Evolutionary conservation across 2,888 invertebrate species (phyloP).

Genomic region (Sclerodermus sp.): DNA sequence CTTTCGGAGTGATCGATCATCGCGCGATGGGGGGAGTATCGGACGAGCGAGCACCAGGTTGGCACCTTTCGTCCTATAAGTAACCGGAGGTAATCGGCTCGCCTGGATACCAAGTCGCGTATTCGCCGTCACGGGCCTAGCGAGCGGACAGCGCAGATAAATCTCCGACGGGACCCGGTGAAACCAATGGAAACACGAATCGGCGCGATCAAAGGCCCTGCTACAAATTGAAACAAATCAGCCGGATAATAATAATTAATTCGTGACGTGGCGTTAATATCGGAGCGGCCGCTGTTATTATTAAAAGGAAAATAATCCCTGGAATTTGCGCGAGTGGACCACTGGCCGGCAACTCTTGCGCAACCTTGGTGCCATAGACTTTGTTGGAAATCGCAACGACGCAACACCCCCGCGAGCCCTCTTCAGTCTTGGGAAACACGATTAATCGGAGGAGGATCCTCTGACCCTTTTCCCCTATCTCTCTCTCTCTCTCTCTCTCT

Average conservation of each 20-base stretch:
- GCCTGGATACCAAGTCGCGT: slow-evolving; percentile 15
- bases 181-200: slow-evolving; percentile 46
- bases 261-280: slow-evolving; percentile 49
- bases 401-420: too few relatives aligned
- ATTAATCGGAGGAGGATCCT: too few relatives aligned
- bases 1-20: too few relatives aligned
- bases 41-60: too few relatives aligned
- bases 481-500: slow-evolving; percentile 12
- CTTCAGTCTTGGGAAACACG: too few relatives aligned
- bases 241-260: slow-evolving; percentile 55
- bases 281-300: slow-evolving; percentile 4
- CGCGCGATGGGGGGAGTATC: too few relatives aligned
- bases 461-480: too few relatives aligned
- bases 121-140: too few relatives aligned
- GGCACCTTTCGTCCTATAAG: too few relatives aligned
- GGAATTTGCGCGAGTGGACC: slow-evolving; percentile 16
- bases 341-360: background rate
- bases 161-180: slow-evolving; percentile 31
- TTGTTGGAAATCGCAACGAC: too few relatives aligned
- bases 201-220: slow-evolving; percentile 50
- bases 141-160: slow-evolving; percentile 20
- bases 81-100: slow-evolving; percentile 2
- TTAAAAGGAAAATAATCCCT: too few relatives aligned
- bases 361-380: too few relatives aligned
- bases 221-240: slow-evolving; percentile 55